A percentile compares a stretch with the other conserved stretches of the same genome.
phyloP scores from a whole-genome alignment of 2,113 vertebrate species.

The Oceanites oceanicus region DNA sequence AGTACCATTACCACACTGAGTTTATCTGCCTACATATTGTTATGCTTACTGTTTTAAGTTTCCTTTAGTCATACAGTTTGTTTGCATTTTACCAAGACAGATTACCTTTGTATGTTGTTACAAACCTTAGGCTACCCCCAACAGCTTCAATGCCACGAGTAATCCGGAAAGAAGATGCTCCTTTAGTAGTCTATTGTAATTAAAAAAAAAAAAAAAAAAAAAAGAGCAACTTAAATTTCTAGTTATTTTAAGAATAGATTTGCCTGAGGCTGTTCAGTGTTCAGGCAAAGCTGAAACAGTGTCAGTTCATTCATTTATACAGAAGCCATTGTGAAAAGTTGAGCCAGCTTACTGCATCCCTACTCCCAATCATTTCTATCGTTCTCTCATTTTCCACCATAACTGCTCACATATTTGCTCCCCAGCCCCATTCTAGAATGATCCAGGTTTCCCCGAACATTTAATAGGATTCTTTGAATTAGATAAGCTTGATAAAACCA shows the following conservation, averaged over 20 bases:
- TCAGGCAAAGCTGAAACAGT: not conserved
- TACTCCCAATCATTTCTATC: not conserved
- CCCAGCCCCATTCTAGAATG: not conserved
- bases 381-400: not conserved
- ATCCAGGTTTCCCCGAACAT: not conserved
- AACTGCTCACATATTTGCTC: not conserved
- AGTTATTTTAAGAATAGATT: not conserved
- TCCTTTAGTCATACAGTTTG: not conserved
- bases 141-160: constrained; percentile 91
- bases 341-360: not conserved
- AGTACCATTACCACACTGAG: not conserved
- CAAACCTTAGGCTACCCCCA: constrained; percentile 90
- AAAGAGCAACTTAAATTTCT: not conserved
- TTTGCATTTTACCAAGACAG: not conserved
- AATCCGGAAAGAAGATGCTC: constrained; percentile 93
- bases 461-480: not conserved
- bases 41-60: not conserved
- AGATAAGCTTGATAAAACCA: not conserved
- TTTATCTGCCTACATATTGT: not conserved
- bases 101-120: not conserved
- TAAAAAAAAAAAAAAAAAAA: not conserved
- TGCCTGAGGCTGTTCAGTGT: not conserved
- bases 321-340: not conserved
- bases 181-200: constrained; percentile 89
- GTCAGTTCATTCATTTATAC: not conserved